Percentiles rank a stretch among this genome's conserved stretches.
Conservation (phyloP, 92 coral and sea anemone genomes). For the Diadumene lineata region DNA sequence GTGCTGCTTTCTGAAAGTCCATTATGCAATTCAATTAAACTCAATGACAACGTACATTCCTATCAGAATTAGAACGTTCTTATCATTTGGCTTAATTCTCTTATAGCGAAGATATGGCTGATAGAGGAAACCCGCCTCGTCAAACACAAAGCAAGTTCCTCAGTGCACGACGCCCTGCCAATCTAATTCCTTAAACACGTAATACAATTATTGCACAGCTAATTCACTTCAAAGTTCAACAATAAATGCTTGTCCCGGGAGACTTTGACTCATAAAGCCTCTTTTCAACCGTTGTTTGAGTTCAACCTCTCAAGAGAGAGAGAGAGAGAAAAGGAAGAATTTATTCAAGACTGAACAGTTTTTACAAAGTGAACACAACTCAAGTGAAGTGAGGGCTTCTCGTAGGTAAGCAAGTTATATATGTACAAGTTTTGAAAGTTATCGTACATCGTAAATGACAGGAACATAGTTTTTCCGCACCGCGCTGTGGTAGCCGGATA, state of each 20-base stretch:
- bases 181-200: not conserved
- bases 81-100: not conserved
- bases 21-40: not conserved
- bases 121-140: conserved; percentile 12
- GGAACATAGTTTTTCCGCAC: not conserved
- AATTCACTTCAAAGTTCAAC: conserved; percentile 14
- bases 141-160: not conserved
- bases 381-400: not conserved
- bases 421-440: not conserved
- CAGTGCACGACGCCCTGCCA: conserved; percentile 9
- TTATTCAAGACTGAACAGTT: not conserved
- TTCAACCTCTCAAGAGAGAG: not conserved
- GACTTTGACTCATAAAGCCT: conserved; percentile 5
- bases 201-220: not conserved
- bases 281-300: not conserved
- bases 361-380: not conserved
- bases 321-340: not conserved
- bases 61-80: not conserved
- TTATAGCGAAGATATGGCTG: not conserved
- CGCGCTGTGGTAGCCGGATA: not conserved
- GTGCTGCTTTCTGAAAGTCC: not conserved
- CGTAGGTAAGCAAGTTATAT: not conserved
- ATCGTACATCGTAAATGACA: not conserved
- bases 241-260: conserved; percentile 10
- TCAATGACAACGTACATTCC: not conserved